Percentiles rank a stretch among this genome's conserved stretches.
Evolutionary conservation across 30 jellyfish, hydroid and myxozoan genomes (phyloP).

Genomic region (Cassiopea andromeda): DNA sequence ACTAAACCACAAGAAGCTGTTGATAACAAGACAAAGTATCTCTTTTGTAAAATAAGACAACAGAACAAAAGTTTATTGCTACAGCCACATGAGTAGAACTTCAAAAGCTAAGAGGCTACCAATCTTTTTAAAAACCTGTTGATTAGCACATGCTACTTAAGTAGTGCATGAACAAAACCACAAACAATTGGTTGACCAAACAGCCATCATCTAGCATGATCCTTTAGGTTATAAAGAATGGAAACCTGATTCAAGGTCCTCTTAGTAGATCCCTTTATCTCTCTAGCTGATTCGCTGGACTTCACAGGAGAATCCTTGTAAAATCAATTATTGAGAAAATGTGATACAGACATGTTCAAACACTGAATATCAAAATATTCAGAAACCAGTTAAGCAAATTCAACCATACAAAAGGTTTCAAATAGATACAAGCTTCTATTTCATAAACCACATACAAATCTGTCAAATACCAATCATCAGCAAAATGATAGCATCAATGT

Average conservation of each 20-base stretch:
- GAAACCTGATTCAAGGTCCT: background rate
- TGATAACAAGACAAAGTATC: no score
- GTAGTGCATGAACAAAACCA: background rate
- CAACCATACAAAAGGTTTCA: background rate
- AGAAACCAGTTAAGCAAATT: background rate
- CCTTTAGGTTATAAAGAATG: background rate
- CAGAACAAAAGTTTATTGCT: no score
- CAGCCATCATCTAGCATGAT: background rate
- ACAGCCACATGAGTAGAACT: no score
- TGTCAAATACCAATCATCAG: background rate
- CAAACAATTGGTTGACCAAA: background rate
- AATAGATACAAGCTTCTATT: background rate
- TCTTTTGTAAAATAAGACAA: no score
- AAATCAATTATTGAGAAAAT: background rate
- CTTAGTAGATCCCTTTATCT: background rate
- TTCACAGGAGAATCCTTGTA: background rate
- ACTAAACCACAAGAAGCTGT: no score
- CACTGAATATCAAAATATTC: background rate
- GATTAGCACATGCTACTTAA: no score
- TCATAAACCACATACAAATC: background rate
- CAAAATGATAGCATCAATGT: background rate
- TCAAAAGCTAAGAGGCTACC: no score
- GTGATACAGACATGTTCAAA: background rate
- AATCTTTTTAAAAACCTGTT: no score
- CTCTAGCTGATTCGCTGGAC: background rate